Base-by-base conservation (phyloP, 1,140 invertebrate species). In the Elysia chlorotica region DNA sequence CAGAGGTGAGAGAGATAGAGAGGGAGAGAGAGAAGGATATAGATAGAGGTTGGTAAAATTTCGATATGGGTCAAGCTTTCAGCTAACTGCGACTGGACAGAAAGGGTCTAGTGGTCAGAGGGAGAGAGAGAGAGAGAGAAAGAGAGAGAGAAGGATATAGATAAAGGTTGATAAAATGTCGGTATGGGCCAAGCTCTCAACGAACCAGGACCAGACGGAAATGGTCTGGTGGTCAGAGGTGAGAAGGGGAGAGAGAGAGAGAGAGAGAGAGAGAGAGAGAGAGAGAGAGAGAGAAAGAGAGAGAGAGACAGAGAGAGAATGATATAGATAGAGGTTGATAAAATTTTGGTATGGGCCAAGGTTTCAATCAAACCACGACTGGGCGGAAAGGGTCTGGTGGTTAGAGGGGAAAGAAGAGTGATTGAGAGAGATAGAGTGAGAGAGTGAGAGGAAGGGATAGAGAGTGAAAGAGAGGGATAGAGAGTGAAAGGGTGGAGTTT, bases 61-160 rank as follows among this genome's bases (percentile, higher is more conserved):
- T 96, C 79, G 97, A 97, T 4, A 96, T 99, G 0, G 93, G 90
- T 0, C 97, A 99, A 89, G 91, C 96, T 0, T 86, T 99, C 0
- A 95, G 98, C 84, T 97, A 99, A 89, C 90, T 90, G 1, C 95
- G n/a, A n/a, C n/a, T 76, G 35, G 87, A 89, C 82, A 87, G 92
- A 0, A 83, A 89, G 76, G 96, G 96, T 1, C 87, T 99, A 5
- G 92, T 98, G 1, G 92, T 92, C 0, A 89, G 92, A 78, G 97
- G n/a, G n/a, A n/a, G n/a, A n/a, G n/a, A n/a, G n/a, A n/a, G n/a
- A n/a, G n/a, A n/a, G n/a, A n/a, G n/a, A n/a, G n/a, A n/a, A n/a
- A n/a, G n/a, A n/a, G n/a, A n/a, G n/a, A 23, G 30, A 56, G 3
- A 53, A 30, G 62, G 53, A 37, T 65, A 17, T 10, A 36, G 36